These are phyloP conservation scores for Apteryx mantelli DNA, from an alignment of 2,113 vertebrate genomes.

Conservation along the genomic window DNA sequence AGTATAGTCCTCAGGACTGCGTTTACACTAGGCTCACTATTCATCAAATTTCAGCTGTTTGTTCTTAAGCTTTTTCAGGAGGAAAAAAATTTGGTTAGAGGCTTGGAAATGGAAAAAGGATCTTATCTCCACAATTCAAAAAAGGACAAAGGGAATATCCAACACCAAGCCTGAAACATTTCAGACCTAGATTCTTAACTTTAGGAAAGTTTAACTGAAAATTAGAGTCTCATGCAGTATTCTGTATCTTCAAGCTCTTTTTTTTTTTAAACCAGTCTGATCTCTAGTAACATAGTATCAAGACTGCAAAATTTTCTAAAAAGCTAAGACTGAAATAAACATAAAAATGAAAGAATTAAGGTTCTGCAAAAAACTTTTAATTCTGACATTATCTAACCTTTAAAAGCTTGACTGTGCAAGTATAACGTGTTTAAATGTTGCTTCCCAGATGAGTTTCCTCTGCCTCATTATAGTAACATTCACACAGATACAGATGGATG, in stretches of 20 bases:
- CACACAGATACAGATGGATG: conserved; percentile 27
- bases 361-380: background rate
- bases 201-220: background rate
- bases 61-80: background rate
- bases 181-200: background rate
- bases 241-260: background rate
- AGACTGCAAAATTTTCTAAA: background rate
- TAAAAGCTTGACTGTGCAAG: conserved; percentile 9
- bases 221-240: background rate
- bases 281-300: background rate
- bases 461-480: background rate
- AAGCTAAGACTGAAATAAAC: background rate
- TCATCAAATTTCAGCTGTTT: background rate
- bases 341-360: background rate
- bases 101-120: background rate
- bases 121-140: background rate
- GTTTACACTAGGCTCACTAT: background rate
- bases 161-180: background rate
- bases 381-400: conserved; percentile 33
- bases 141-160: background rate
- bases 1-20: background rate
- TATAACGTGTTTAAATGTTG: background rate
- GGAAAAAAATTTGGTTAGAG: background rate
- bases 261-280: background rate
- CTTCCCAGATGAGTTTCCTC: conserved; percentile 21